Evolutionary conservation across 2,113 vertebrate genomes (phyloP), one percentile per base, ranked within the genome.

Genomic region (Chloropsis cyanopogon): DNA sequence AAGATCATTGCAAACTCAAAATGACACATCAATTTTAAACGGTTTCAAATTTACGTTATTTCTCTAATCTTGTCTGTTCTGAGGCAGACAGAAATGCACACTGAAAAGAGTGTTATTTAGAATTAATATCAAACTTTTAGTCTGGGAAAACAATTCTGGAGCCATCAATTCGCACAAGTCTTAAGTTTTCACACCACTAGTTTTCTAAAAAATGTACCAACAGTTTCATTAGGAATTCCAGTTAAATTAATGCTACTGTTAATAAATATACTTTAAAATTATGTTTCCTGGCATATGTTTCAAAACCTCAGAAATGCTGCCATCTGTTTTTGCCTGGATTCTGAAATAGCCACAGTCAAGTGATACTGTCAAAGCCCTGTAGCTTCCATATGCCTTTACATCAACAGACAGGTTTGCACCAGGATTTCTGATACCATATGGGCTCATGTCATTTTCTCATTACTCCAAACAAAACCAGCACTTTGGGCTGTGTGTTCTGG

Each of bases 251-350:
- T 59, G 71, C 68, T 47, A 41, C 47, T 70, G 46, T 90, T 89
- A 92, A 91, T 92, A 85, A 92, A 66, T 85, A 54, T 25, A 71
- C 46, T 85, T 71, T 0, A 73, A 73, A 92, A 66, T 68, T 39
- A 26, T 44, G 29, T 80, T 92, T 86, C 56, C 22, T 15, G 31
- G 54, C 93, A 69, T 91, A 86, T 86, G 85, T 91, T 96, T 81
- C 60, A 23, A 88, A 96, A 85, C 35, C 65, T 63, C 71, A 79
- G 69, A 75, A 82, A 52, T 10, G 33, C 41, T 87, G 44, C 92
- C 95, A 95, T 93, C 96, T 97, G 93, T 2, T 95, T 94, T 73
- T 86, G 84, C 66, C 82, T 90, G 68, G 53, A 41, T 89, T 91
- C 82, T 63, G 66, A 94, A 93, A 92, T 75, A 91, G 83, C 90